Conservation (phyloP, 2,797 vertebrate species). For the Rhabdophis nuchalis region DNA sequence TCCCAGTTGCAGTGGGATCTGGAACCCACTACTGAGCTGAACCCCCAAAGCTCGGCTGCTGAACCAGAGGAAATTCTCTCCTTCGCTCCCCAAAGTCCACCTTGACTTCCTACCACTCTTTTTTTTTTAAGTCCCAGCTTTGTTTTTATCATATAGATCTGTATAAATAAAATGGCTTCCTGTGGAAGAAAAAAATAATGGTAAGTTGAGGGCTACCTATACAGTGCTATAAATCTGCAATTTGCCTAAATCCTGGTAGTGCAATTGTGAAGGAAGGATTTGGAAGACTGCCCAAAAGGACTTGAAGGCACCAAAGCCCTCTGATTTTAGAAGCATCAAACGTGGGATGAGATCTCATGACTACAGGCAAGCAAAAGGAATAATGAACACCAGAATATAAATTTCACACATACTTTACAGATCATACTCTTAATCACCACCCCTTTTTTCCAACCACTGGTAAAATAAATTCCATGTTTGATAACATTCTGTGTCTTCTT, state of each 20-base stretch:
- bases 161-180: conserved; percentile 75
- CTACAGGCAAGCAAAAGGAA: neutral
- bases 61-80: too few relatives aligned
- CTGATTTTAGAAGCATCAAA: neutral
- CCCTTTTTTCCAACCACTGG: too few relatives aligned
- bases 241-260: neutral
- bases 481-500: too few relatives aligned
- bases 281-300: neutral
- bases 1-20: too few relatives aligned
- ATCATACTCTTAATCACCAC: too few relatives aligned
- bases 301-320: neutral
- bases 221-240: neutral
- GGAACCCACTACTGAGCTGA: neutral
- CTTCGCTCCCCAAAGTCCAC: neutral
- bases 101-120: accelerated
- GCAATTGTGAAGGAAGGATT: neutral
- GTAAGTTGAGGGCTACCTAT: too few relatives aligned
- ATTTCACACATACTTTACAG: neutral
- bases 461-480: too few relatives aligned
- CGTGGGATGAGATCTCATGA: neutral
- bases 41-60: neutral
- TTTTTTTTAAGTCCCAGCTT: neutral
- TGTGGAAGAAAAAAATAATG: conserved; percentile 40
- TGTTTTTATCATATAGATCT: conserved; percentile 42
- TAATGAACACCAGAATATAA: neutral